Base-by-base conservation (phyloP, 2,888 invertebrate species). In the Aphodius granarius region DNA sequence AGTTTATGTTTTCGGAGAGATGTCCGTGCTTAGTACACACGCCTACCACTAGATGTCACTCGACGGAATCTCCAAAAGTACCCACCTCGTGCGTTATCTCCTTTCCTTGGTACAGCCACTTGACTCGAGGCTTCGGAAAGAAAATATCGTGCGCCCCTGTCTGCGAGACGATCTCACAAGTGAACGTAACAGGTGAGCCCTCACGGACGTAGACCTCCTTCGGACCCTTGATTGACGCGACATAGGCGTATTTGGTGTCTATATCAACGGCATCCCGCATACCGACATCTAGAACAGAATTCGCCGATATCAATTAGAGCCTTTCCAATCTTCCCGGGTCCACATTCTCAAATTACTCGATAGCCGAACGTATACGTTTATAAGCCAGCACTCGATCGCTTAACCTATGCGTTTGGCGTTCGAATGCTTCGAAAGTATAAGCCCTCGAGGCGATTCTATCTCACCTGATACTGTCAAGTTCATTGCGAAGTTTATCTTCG, bases 401-500 rank as follows among this genome's bases (percentile, higher is more conserved):
- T n/a, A n/a, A n/a, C n/a, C n/a, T n/a, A n/a, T n/a, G n/a, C n/a
- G n/a, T n/a, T n/a, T n/a, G n/a, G n/a, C n/a, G n/a, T n/a, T n/a
- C n/a, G n/a, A n/a, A n/a, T n/a, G n/a, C n/a, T n/a, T n/a, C n/a
- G n/a, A 13, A 62, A 62, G 63, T 62, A 62, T 9, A 62, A 62
- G n/a, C 63, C 9, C 9, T 9, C n/a, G 9, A 62, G 6, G 16
- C 19, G 16, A 18, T 65, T 65, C 16, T 6, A 72, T 80, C 88
- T 85, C 82, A 93, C 93, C 92, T 81, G 90, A 86, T 21, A 93
- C 92, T 15, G 89, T 89, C 72, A 93, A 89, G 82, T 90, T 90
- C 82, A 92, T 90, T 81, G 91, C 91, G 80, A 91, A 89, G 88
- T 92, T 93, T 88, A 92, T 91, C 86, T 93, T 93, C 63, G 93